These are phyloP conservation scores for Macrostomum lignano DNA, from an alignment of 1,140 invertebrate genomes.

Conservation along the genomic window DNA sequence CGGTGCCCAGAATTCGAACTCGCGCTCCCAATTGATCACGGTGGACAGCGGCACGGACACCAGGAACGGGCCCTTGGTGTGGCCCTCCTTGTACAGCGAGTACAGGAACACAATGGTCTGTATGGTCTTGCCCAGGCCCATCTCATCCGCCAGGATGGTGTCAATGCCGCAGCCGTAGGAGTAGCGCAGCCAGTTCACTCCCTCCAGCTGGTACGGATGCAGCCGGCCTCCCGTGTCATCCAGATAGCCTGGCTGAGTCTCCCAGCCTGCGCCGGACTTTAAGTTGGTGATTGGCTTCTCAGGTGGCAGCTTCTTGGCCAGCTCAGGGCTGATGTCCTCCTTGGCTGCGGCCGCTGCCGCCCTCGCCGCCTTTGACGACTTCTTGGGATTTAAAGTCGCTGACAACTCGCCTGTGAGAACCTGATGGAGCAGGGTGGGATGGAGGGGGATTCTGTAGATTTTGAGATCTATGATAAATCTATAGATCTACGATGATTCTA, in stretches of 20 bases:
- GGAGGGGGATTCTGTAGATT: too few relatives aligned
- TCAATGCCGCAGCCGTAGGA: conserved; percentile 88
- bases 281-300: conserved; percentile 1
- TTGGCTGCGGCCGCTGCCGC: not conserved
- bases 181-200: conserved; percentile 47
- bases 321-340: conserved; percentile 2
- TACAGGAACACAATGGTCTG: conserved; percentile 77
- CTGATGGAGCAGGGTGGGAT: too few relatives aligned
- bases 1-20: conserved; percentile 99
- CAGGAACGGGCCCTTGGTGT: conserved; percentile 54
- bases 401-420: too few relatives aligned
- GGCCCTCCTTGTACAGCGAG: not conserved
- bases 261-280: conserved; percentile 56
- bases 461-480: too few relatives aligned
- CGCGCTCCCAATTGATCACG: conserved; percentile 97
- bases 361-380: too few relatives aligned
- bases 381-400: too few relatives aligned
- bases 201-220: conserved; percentile 87
- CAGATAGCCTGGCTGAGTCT: conserved; percentile 60
- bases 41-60: conserved; percentile 85
- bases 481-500: too few relatives aligned
- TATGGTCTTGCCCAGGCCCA: conserved; percentile 98
- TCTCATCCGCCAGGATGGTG: conserved; percentile 90
- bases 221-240: conserved; percentile 56
- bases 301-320: conserved; percentile 5